A percentile compares a stretch with the other conserved stretches of the same genome.
Evolutionary conservation across 2,797 vertebrate species (phyloP).

Genomic region (Arrhamphus sclerolepis): DNA sequence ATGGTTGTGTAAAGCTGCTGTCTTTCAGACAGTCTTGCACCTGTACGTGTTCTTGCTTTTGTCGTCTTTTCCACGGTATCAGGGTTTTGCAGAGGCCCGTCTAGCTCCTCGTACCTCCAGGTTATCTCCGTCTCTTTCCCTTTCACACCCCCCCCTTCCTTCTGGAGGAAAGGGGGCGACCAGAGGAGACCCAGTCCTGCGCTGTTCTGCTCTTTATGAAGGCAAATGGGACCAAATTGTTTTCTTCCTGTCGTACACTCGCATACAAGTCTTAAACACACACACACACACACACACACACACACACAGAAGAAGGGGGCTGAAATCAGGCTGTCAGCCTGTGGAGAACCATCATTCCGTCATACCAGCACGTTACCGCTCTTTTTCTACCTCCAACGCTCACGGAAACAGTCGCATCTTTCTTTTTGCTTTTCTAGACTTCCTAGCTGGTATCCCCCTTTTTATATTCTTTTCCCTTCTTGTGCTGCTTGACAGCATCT

Average conservation of each 20-base stretch:
- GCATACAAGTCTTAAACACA: slow-evolving; percentile 34
- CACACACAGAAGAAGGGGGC: slow-evolving; percentile 46
- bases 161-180: slow-evolving; percentile 65
- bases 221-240: slow-evolving; percentile 92
- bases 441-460: no score
- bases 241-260: slow-evolving; percentile 90
- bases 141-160: slow-evolving; percentile 3
- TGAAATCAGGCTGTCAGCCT: slow-evolving; percentile 86
- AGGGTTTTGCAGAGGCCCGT: background rate
- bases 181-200: slow-evolving; percentile 53
- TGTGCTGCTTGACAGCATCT: no score
- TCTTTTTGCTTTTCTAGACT: background rate
- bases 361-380: slow-evolving; percentile 75
- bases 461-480: no score
- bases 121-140: background rate
- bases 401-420: slow-evolving; percentile 5
- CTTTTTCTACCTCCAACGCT: slow-evolving; percentile 48
- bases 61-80: slow-evolving; percentile 11
- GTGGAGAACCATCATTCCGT: slow-evolving; percentile 80
- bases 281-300: slow-evolving; percentile 20
- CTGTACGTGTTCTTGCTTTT: slow-evolving; percentile 5
- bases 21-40: slow-evolving; percentile 17
- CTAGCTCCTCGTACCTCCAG: background rate
- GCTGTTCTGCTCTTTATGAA: slow-evolving; percentile 87
- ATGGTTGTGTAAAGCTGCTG: slow-evolving; percentile 13